Evolutionary conservation across 2,797 vertebrate species (phyloP).

Genomic region (Eremophila alpestris): DNA sequence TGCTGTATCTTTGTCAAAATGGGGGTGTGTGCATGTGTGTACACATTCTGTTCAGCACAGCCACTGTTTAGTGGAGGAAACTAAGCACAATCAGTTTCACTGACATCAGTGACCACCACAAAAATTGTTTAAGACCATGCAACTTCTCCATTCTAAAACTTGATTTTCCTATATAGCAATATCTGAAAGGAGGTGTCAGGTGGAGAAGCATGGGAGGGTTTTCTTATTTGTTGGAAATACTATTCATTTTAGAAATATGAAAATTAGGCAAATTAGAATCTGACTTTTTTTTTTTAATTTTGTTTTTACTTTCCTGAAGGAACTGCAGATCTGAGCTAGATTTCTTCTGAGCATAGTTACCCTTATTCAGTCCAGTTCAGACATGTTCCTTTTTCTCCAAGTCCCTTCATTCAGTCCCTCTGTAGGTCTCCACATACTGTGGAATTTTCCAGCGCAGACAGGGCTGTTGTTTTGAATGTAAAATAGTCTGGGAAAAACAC

Average conservation of each 20-base stretch:
- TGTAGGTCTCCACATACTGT: not conserved
- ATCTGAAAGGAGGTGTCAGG: not conserved
- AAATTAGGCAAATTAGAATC: not conserved
- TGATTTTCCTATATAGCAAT: not conserved
- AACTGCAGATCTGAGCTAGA: not conserved
- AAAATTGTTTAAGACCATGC: not conserved
- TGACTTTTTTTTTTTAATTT: not conserved
- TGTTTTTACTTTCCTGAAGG: not conserved
- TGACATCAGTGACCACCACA: not conserved
- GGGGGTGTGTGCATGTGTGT: not conserved
- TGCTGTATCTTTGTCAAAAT: not conserved
- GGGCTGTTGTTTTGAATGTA: constrained; percentile 56
- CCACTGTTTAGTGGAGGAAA: not conserved
- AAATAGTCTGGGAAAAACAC: constrained; percentile 56
- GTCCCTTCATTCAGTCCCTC: not conserved
- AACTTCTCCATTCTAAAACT: not conserved
- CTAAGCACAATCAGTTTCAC: not conserved
- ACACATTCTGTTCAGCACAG: not conserved
- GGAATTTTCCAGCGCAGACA: constrained; percentile 59
- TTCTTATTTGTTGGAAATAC: not conserved
- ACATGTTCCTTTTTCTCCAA: not conserved
- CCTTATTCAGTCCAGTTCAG: not conserved
- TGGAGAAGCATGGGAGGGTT: not conserved
- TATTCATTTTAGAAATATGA: not conserved
- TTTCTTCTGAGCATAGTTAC: not conserved